phyloP scores from a whole-genome alignment of 2,113 vertebrate species.

The Corythornis madagascariensis region DNA sequence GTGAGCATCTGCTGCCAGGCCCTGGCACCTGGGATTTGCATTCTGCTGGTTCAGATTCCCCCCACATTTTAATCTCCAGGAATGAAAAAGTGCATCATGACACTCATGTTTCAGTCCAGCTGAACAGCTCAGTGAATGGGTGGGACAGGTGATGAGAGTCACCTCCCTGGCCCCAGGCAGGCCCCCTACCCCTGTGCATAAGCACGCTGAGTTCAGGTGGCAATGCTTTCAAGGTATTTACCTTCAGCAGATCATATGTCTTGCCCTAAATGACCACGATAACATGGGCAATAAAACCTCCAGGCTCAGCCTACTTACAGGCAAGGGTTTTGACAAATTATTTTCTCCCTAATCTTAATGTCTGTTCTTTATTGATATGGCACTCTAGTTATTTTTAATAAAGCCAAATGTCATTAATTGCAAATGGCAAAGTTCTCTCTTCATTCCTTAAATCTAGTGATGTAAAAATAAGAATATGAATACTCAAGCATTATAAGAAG shows the following conservation, averaged over 20 bases:
- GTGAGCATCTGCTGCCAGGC: not conserved
- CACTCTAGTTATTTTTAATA: constrained; percentile 32
- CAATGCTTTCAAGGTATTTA: constrained; percentile 68
- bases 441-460: constrained; percentile 5
- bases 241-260: constrained; percentile 45
- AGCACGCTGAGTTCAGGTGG: constrained; percentile 50
- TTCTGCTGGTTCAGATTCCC: not conserved
- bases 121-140: not conserved
- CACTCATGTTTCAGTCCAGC: not conserved
- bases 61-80: not conserved
- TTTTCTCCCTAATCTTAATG: constrained; percentile 31
- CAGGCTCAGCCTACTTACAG: not conserved
- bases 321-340: constrained; percentile 4
- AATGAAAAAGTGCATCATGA: not conserved
- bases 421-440: constrained; percentile 3
- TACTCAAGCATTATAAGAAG: not conserved
- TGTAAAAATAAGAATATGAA: not conserved
- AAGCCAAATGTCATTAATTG: constrained; percentile 48
- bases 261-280: constrained; percentile 38
- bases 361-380: constrained; percentile 36
- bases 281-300: constrained; percentile 42
- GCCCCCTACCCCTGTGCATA: not conserved
- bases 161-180: constrained; percentile 6
- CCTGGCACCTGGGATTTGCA: not conserved
- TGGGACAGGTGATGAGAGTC: not conserved